Conservation (phyloP, 2,888 invertebrate species). For the Punctoribates punctum region DNA sequence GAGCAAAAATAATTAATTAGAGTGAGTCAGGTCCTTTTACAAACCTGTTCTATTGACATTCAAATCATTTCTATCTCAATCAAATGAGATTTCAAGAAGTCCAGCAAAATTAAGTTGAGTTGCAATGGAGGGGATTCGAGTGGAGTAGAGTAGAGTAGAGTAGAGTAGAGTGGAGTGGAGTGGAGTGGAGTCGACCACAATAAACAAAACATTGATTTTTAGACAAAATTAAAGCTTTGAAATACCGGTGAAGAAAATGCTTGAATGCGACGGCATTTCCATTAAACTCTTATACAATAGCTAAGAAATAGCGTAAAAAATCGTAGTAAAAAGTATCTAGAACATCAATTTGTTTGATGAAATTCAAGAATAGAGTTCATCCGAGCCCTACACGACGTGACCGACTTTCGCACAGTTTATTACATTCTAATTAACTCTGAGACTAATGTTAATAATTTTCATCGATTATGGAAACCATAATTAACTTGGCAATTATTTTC, state of each 20-base stretch:
- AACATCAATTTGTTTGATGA: neutral
- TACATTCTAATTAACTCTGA: slow-evolving; percentile 11
- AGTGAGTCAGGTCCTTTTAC: too few relatives aligned
- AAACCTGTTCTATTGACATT: too few relatives aligned
- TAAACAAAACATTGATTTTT: too few relatives aligned
- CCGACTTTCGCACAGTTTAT: slow-evolving; percentile 4
- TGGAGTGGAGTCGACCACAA: too few relatives aligned
- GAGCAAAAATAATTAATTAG: too few relatives aligned
- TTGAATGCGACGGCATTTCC: neutral
- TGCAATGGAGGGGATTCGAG: too few relatives aligned
- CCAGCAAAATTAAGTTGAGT: too few relatives aligned
- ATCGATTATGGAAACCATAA: slow-evolving; percentile 18
- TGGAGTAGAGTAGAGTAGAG: too few relatives aligned
- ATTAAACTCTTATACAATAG: neutral
- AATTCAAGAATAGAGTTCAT: slow-evolving; percentile 18
- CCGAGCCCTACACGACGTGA: slow-evolving; percentile 6
- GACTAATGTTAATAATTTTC: slow-evolving; percentile 10
- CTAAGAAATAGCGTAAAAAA: neutral
- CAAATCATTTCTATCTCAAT: too few relatives aligned
- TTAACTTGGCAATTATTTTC: neutral
- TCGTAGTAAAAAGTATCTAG: neutral
- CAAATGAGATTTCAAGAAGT: too few relatives aligned
- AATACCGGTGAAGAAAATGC: neutral
- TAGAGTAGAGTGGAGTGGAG: too few relatives aligned
- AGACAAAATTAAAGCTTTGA: neutral